These are phyloP conservation scores for Sebastes fasciatus DNA, from an alignment of 2,113 vertebrate genomes.

Conservation along the genomic window DNA sequence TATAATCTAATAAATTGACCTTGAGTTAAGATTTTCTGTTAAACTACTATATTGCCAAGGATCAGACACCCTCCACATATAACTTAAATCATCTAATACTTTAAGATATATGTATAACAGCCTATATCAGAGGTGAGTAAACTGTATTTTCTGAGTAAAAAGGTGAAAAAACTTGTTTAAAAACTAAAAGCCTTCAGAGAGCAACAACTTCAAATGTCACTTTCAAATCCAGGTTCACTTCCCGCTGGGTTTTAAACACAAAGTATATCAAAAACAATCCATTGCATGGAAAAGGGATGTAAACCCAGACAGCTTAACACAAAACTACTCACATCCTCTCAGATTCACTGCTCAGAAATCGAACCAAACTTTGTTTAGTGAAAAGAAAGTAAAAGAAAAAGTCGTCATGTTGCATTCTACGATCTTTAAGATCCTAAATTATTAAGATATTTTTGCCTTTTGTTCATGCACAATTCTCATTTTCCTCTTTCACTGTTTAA, in stretches of 20 bases:
- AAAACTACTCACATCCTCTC: slow-evolving; percentile 48
- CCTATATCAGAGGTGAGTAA: not conserved
- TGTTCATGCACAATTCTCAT: not conserved
- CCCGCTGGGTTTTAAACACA: slow-evolving; percentile 29
- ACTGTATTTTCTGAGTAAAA: not conserved
- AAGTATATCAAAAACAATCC: slow-evolving; percentile 22
- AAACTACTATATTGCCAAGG: not conserved
- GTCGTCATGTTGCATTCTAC: not conserved
- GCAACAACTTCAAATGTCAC: not conserved
- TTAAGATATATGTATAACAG: no score
- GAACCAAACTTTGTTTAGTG: not conserved
- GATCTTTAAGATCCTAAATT: not conserved
- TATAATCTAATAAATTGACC: not conserved
- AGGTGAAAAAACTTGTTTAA: not conserved
- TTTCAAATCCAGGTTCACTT: slow-evolving; percentile 75
- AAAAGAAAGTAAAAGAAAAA: not conserved
- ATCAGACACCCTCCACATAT: not conserved
- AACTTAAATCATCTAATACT: not conserved
- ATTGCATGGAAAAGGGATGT: slow-evolving; percentile 57
- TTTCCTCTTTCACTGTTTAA: not conserved
- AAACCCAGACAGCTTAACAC: slow-evolving; percentile 14
- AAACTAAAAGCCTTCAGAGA: not conserved
- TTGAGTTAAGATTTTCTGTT: not conserved
- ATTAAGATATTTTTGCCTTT: not conserved
- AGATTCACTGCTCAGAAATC: not conserved